These are phyloP conservation scores for Anorthoa munda DNA, from an alignment of 2,888 invertebrate species.

Conservation along the genomic window DNA sequence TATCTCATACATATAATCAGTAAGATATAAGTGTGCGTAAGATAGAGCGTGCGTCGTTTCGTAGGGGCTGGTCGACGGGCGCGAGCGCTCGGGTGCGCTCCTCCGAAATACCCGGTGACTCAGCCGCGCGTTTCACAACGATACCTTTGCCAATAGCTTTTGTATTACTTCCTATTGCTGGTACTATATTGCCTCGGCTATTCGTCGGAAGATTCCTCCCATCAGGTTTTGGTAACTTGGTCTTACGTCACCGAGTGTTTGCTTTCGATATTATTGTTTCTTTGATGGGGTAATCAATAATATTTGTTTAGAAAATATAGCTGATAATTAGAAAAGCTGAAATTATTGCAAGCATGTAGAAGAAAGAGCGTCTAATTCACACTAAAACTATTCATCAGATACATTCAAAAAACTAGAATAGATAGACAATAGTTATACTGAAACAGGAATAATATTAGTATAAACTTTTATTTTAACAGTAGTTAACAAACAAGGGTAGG, in stretches of 20 bases:
- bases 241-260: conserved; percentile 29
- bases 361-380: not conserved
- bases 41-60: conserved; percentile 67
- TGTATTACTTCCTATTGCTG: conserved; percentile 88
- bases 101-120: conserved; percentile 87
- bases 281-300: conserved; percentile 36
- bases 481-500: not conserved
- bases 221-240: conserved; percentile 13
- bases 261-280: conserved; percentile 28
- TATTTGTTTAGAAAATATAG: conserved; percentile 4
- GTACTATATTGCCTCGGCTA: conserved; percentile 66
- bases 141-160: conserved; percentile 89
- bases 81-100: conserved; percentile 70
- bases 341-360: not conserved
- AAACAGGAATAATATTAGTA: no score
- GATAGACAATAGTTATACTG: no score
- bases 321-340: not conserved
- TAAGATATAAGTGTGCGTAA: conserved; percentile 64
- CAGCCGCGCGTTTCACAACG: conserved; percentile 86
- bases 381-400: not conserved
- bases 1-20: conserved; percentile 22
- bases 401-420: not conserved
- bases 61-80: conserved; percentile 66
- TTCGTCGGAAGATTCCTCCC: conserved; percentile 65
- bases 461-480: not conserved